phyloP scores from a whole-genome alignment of 35 echinoderm and acorn worm species.

The Heliocidaris erythrogramma region DNA sequence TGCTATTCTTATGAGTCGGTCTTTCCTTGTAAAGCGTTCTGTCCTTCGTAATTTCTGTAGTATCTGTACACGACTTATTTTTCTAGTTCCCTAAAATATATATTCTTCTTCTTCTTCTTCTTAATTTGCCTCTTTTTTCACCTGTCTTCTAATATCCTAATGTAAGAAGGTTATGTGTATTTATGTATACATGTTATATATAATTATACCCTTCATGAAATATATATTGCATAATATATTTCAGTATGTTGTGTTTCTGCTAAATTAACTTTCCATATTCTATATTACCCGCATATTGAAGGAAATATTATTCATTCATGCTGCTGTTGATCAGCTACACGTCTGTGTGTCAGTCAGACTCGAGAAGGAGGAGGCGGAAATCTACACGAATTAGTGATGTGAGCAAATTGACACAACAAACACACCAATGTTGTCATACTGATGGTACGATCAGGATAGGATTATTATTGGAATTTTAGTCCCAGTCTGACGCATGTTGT shows the following conservation, averaged over 20 bases:
- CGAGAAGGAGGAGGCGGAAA: not conserved
- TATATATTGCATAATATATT: no score
- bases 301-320: no score
- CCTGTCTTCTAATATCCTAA: no score
- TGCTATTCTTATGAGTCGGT: not conserved
- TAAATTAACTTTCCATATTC: no score
- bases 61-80: not conserved
- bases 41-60: not conserved
- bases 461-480: constrained; percentile 5
- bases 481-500: not conserved
- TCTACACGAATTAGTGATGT: constrained; percentile 7
- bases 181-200: no score
- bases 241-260: no score
- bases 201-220: no score
- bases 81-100: not conserved
- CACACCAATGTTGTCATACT: not conserved
- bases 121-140: no score
- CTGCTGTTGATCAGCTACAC: no score
- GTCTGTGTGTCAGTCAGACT: not conserved
- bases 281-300: no score
- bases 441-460: not conserved
- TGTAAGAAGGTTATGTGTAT: no score
- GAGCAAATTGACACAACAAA: constrained; percentile 10
- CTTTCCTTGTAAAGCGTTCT: not conserved
- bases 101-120: no score